These are phyloP conservation scores for Planococcus citri DNA, from an alignment of 1,140 invertebrate species.

Conservation along the genomic window DNA sequence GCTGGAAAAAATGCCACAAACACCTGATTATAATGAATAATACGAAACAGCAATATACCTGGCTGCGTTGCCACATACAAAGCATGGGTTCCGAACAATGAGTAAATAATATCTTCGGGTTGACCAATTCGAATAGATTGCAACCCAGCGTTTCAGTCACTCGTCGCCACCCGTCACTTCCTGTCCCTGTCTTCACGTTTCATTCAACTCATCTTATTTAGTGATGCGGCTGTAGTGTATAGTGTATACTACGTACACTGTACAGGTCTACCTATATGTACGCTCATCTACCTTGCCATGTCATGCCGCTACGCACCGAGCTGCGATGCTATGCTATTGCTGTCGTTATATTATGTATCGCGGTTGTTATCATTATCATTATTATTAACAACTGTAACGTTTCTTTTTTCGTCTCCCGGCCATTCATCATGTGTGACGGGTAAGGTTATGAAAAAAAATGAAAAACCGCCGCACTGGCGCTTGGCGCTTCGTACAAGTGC, in stretches of 20 bases:
- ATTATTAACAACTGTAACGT: neutral
- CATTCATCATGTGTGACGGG: neutral
- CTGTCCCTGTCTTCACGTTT: constrained; percentile 5
- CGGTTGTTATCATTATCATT: neutral
- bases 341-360: neutral
- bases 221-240: no score
- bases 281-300: no score
- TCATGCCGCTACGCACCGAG: neutral
- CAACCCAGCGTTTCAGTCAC: constrained; percentile 1
- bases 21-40: neutral
- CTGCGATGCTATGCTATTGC: neutral
- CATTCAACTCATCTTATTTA: constrained; percentile 3
- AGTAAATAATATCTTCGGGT: neutral
- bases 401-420: neutral
- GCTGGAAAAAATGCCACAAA: neutral
- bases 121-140: neutral
- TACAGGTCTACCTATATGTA: no score
- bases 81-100: neutral
- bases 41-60: neutral
- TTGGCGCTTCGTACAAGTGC: no score
- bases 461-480: neutral
- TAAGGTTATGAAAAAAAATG: neutral
- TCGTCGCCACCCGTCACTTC: constrained; percentile 1
- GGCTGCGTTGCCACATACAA: neutral
- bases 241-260: no score